Percentiles rank a stretch among this genome's conserved stretches.
Evolutionary conservation across 2,888 invertebrate genomes (phyloP).

Genomic region (Agrochola macilenta): DNA sequence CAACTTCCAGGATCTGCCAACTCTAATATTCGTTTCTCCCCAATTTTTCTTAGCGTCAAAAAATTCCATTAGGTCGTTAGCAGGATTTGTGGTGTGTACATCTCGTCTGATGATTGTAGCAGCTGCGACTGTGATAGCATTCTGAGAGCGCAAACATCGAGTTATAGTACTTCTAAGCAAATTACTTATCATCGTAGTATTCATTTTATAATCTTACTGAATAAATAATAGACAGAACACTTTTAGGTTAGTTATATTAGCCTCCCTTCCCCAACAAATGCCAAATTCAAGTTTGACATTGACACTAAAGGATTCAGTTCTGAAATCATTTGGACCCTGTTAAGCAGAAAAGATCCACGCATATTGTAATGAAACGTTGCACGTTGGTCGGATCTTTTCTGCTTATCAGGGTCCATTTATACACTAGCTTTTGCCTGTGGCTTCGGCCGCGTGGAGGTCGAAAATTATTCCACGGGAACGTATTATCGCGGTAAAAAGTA

Average conservation of each 20-base stretch:
- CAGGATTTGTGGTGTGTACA: slow-evolving; percentile 82
- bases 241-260: slow-evolving; percentile 22
- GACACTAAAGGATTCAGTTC: slow-evolving; percentile 23
- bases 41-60: slow-evolving; percentile 97
- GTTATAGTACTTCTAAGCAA: slow-evolving; percentile 69
- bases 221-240: neutral
- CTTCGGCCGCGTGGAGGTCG: neutral
- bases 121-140: slow-evolving; percentile 65
- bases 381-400: too few relatives aligned
- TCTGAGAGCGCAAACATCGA: slow-evolving; percentile 72
- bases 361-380: too few relatives aligned
- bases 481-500: neutral
- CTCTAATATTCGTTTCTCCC: slow-evolving; percentile 93
- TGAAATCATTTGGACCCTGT: too few relatives aligned
- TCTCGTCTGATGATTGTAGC: slow-evolving; percentile 63
- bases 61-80: slow-evolving; percentile 94
- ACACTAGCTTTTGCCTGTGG: neutral
- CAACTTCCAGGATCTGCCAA: slow-evolving; percentile 96
- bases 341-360: too few relatives aligned
- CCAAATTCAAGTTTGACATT: slow-evolving; percentile 2
- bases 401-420: too few relatives aligned
- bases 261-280: neutral
- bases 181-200: slow-evolving; percentile 67
- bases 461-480: neutral
- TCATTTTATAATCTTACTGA: slow-evolving; percentile 63